Percentiles rank a stretch among this genome's conserved stretches.
Evolutionary conservation across 1,140 invertebrate species (phyloP).

Genomic region (Pentalonia nigronervosa): DNA sequence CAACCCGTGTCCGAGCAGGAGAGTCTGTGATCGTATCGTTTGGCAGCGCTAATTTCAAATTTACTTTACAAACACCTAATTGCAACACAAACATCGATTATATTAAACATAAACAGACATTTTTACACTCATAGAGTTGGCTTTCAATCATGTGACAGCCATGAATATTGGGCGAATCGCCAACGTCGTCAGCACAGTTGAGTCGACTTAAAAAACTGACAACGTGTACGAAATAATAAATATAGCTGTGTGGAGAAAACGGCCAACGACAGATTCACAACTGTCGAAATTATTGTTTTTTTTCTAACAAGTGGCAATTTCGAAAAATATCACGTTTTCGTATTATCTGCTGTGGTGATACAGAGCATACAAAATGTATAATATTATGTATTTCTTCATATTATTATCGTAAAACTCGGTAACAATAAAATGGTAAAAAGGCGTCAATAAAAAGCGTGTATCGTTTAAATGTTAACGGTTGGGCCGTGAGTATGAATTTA

Average conservation of each 20-base stretch:
- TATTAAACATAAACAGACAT: neutral
- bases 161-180: neutral
- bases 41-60: neutral
- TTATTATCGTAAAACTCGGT: neutral
- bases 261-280: neutral
- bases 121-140: neutral
- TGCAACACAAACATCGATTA: neutral
- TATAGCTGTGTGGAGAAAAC: neutral
- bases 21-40: neutral
- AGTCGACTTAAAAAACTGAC: neutral
- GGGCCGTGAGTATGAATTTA: neutral
- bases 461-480: neutral
- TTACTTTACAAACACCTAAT: neutral
- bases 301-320: neutral
- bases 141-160: neutral
- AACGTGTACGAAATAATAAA: constrained; percentile 16
- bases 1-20: neutral
- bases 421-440: neutral
- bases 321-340: constrained; percentile 26
- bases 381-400: neutral
- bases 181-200: neutral
- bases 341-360: neutral
- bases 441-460: neutral
- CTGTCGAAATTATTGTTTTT: neutral
- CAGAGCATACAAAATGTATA: neutral